Base-by-base conservation (phyloP, 1,140 invertebrate species). In the Zaprionus gabonicus region DNA sequence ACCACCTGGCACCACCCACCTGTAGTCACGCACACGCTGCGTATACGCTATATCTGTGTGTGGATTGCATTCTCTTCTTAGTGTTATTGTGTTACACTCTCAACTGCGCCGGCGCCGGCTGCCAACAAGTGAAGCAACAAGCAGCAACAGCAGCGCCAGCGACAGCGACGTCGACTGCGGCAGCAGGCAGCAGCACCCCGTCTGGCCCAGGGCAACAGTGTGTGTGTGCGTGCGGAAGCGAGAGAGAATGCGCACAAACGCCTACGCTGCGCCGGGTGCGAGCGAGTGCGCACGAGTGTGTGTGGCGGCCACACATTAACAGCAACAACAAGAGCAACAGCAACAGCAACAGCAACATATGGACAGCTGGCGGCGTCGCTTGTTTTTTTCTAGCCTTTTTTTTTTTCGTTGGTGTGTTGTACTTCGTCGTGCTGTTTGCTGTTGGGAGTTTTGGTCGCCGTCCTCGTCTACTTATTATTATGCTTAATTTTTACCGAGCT, bases 71-170 rank as follows among this genome's bases (percentile, higher is more conserved):
- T 80, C 36, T n/a, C 25, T 23, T 10, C 28, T 59, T 71, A n/a
- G 70, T 82, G 80, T 82, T 82, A 82, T 82, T 82, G 67, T 69
- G 53, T 62, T 67, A 49, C 79, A 70, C 44, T 25, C 34, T 28
- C 46, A 56, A 57, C 51, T 77, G 84, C 83, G 83, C 83, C 76
- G 71, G 84, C 84, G 83, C 77, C 67, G 27, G 31, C 60, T 76
- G 77, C 74, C 83, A 87, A 88, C 83, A 87, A 87, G 84, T 87
- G 83, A 87, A 87, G 84, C 83, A 87, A 87, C 83, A 87, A 87
- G 84, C 83, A 80, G 46, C 56, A 65, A 25, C 46, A 41, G 23
- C 53, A 70, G 13, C 60, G 27, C 6, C 69, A 66, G 64, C 51
- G 56, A 27, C 38, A 41, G 17, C 65, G 41, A 20, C 51, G n/a